phyloP scores from a whole-genome alignment of 1,140 invertebrate genomes.

The Drosophila willistoni region DNA sequence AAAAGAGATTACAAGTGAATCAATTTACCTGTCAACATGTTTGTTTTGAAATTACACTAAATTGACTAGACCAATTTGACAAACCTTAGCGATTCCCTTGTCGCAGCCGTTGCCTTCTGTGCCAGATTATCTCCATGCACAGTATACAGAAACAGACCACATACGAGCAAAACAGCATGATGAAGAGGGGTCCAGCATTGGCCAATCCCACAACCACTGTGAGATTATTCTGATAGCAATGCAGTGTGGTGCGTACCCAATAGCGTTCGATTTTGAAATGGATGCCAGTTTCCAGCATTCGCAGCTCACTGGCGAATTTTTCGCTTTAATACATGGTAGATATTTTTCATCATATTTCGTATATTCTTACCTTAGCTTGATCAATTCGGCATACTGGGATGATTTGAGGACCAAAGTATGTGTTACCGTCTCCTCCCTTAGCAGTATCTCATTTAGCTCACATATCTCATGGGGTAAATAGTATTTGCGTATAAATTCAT shows the following conservation, averaged over 20 bases:
- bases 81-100: not conserved
- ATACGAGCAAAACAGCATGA: constrained; percentile 50
- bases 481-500: constrained; percentile 55
- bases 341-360: not conserved
- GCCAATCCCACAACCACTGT: constrained; percentile 63
- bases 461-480: constrained; percentile 76
- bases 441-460: constrained; percentile 66
- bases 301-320: constrained; percentile 44
- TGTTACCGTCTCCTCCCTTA: constrained; percentile 53
- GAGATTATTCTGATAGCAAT: constrained; percentile 66
- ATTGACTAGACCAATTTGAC: constrained; percentile 27
- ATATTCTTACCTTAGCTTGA: constrained; percentile 48
- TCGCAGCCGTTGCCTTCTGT: constrained; percentile 21
- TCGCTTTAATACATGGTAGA: too few relatives aligned
- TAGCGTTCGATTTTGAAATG: constrained; percentile 54
- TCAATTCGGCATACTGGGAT: constrained; percentile 63
- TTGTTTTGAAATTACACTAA: constrained; percentile 68
- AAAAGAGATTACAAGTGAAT: constrained; percentile 10
- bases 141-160: constrained; percentile 55
- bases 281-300: constrained; percentile 63
- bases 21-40: constrained; percentile 59
- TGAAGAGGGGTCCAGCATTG: constrained; percentile 62
- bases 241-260: constrained; percentile 59
- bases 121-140: constrained; percentile 60
- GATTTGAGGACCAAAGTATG: constrained; percentile 42